Evolutionary conservation across 2,888 invertebrate species (phyloP), one percentile per base, ranked within the genome.

Genomic region (Chirona hameri): DNA sequence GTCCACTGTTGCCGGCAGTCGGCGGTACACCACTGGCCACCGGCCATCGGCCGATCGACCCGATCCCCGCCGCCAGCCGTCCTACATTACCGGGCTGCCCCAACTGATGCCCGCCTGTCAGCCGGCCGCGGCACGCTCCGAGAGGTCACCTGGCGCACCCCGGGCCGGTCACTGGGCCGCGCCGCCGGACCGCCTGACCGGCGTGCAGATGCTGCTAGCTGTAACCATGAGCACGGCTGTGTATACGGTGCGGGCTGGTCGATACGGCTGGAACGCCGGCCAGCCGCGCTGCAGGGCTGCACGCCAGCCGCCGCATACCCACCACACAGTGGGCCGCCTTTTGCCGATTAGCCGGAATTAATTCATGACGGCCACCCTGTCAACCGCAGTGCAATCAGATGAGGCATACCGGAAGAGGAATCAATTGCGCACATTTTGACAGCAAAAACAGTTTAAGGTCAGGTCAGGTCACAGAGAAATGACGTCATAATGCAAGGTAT

Each of bases 1-100:
- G 21, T 18, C n/a, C 69, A 69, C 29, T 14, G 69, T 5, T n/a
- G 65, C n/a, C 65, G n/a, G n/a, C 65, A 5, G n/a, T 27, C n/a
- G 65, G n/a, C 65, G 27, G 18, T 27, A 27, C 65, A n/a, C 4
- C n/a, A n/a, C 65, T n/a, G 57, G 9, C 65, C 27, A 27, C n/a
- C 65, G 65, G 9, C 65, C 65, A n/a, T 65, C 65, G 27, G 65
- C 65, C 27, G 65, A 65, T 65, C 65, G 65, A 65, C 65, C 65
- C n/a, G n/a, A n/a, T n/a, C n/a, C n/a, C n/a, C n/a, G n/a, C n/a
- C n/a, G n/a, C n/a, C n/a, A n/a, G n/a, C n/a, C n/a, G n/a, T n/a
- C n/a, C n/a, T n/a, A n/a, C n/a, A n/a, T n/a, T n/a, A n/a, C n/a
- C n/a, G n/a, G n/a, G 21, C 57, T 7, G 65, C n/a, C n/a, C 10